Conservation (phyloP, 2,113 vertebrate genomes). For the Chionis minor region DNA sequence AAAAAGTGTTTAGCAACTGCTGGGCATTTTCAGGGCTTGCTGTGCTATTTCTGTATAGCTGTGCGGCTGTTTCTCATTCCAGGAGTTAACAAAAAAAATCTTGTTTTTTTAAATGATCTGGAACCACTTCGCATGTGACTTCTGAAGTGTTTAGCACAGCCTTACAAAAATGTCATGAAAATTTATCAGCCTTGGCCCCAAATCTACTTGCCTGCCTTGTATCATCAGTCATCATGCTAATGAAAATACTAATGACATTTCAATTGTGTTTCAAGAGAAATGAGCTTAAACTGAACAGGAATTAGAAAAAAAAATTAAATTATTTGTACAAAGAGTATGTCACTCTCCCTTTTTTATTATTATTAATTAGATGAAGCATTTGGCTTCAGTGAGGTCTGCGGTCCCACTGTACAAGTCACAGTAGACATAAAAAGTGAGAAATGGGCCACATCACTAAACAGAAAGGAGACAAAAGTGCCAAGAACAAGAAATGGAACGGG, state of each 20-base stretch:
- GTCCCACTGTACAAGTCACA: not conserved
- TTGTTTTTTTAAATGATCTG: not conserved
- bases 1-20: not conserved
- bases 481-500: not conserved
- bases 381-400: not conserved
- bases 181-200: conserved; percentile 40
- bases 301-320: conserved; percentile 20
- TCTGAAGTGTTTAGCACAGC: conserved; percentile 29
- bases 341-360: not conserved
- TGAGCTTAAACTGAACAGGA: not conserved
- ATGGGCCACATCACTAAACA: not conserved
- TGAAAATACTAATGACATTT: conserved; percentile 56
- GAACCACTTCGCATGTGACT: conserved; percentile 23
- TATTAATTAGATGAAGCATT: not conserved
- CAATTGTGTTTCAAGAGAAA: not conserved
- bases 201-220: conserved; percentile 44
- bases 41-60: not conserved
- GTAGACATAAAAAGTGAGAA: not conserved
- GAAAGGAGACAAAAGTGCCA: not conserved
- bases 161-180: not conserved
- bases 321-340: not conserved
- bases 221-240: conserved; percentile 49
- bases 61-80: not conserved
- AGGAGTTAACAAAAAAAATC: not conserved
- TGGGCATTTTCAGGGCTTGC: not conserved